Conservation (phyloP, 1,140 invertebrate species). For the Mercenaria mercenaria region DNA sequence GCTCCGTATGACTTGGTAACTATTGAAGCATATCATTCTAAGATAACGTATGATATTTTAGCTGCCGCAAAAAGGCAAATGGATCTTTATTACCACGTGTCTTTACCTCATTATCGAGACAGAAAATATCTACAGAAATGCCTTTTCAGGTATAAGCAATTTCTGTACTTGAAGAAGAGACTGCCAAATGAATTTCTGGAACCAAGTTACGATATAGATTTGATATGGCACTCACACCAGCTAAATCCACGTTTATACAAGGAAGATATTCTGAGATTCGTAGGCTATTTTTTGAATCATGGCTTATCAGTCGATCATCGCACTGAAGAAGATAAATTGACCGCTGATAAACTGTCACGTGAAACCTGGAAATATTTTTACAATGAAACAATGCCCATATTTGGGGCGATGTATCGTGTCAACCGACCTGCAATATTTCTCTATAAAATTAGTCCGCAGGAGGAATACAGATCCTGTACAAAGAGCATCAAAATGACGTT, state of each 20-base stretch:
- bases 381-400: slow-evolving; percentile 77
- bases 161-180: slow-evolving; percentile 85
- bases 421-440: slow-evolving; percentile 75
- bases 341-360: slow-evolving; percentile 75
- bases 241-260: slow-evolving; percentile 85
- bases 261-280: slow-evolving; percentile 84
- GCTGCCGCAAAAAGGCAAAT: slow-evolving; percentile 85
- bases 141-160: slow-evolving; percentile 86
- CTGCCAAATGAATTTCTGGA: slow-evolving; percentile 86
- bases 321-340: slow-evolving; percentile 84
- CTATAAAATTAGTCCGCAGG: slow-evolving; percentile 57
- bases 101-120: slow-evolving; percentile 86
- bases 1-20: not conserved
- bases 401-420: slow-evolving; percentile 85
- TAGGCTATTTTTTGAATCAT: slow-evolving; percentile 84
- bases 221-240: slow-evolving; percentile 87
- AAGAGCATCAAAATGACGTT: not conserved
- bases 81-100: slow-evolving; percentile 86
- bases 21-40: slow-evolving; percentile 54
- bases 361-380: slow-evolving; percentile 79
- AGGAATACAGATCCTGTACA: slow-evolving; percentile 5
- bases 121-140: slow-evolving; percentile 84
- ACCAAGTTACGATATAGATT: slow-evolving; percentile 87
- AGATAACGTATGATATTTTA: slow-evolving; percentile 83
- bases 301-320: slow-evolving; percentile 85